These are phyloP conservation scores for Platynereis dumerilii DNA, from an alignment of 2,888 invertebrate genomes.

Conservation along the genomic window DNA sequence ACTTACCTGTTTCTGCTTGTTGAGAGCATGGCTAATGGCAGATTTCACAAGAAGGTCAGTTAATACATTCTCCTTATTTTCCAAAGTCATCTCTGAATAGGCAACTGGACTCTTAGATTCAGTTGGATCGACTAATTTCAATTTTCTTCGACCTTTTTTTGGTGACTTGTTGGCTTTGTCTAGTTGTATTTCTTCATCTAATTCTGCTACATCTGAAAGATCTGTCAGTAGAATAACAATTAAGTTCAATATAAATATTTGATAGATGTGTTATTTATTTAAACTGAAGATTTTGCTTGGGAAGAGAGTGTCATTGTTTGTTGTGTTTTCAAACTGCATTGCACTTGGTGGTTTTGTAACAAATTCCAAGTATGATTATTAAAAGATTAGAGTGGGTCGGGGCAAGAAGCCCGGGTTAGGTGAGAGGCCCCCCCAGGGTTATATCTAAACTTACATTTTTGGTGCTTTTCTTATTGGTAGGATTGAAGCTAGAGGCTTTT, in stretches of 20 bases:
- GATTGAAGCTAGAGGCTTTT: no score
- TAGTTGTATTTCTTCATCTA: slow-evolving; percentile 10
- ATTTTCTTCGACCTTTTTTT: not conserved
- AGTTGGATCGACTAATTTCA: not conserved
- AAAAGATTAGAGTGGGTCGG: no score
- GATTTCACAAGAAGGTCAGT: slow-evolving; percentile 61
- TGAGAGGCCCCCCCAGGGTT: no score
- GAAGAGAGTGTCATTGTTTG: no score
- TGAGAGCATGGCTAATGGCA: slow-evolving; percentile 59
- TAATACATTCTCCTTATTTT: slow-evolving; percentile 56
- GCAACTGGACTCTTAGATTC: slow-evolving; percentile 40
- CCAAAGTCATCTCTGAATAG: slow-evolving; percentile 51
- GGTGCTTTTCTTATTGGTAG: no score
- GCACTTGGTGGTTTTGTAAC: no score
- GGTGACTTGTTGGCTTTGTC: not conserved
- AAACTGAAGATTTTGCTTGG: no score
- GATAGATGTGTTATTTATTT: no score
- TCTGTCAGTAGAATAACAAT: not conserved
- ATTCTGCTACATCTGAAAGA: slow-evolving; percentile 16
- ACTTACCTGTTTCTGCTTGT: slow-evolving; percentile 54
- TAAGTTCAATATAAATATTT: not conserved
- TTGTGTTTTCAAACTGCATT: no score
- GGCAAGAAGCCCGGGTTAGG: no score
- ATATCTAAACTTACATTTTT: no score
- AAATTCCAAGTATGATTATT: no score